Evolutionary conservation across 1,140 invertebrate genomes (phyloP), one percentile per base, ranked within the genome.

Genomic region (Sminthurides bifidus): DNA sequence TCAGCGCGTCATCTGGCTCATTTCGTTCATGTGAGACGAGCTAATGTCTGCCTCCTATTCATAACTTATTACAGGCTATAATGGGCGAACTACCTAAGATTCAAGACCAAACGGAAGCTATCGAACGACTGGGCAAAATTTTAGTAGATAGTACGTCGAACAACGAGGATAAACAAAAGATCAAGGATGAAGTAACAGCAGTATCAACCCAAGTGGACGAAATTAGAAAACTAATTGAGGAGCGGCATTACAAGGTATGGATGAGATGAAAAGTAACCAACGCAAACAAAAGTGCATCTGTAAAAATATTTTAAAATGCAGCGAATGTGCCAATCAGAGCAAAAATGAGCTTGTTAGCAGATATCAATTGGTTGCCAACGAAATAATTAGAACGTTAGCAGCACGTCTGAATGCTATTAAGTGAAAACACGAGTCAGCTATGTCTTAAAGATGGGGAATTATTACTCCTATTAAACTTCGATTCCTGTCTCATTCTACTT

Each of bases 61-160:
- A n/a, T n/a, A n/a, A n/a, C n/a, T n/a, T n/a, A n/a, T n/a, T 24
- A 8, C 46, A 62, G 56, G 38, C 27, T 8, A 41, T 58, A 19
- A 14, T 44, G 19, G 30, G 27, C 15, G 54, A 61, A 23, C 44
- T 65, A 5, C 63, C 63, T 17, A 73, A 72, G 33, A 79, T 87
- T 49, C 73, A 76, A 31, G 87, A 92, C 65, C 83, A 81, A 64
- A 74, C 91, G 54, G 87, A 89, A 52, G 77, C 80, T 64, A 71
- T 89, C 5, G 82, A 80, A 49, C 80, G 78, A 65, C 86, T 88
- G 67, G 87, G 84, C 1, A 78, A 80, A 49, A 73, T 79, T 2
- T 85, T 93, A 38, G 77, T 81, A 8, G 85, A 90, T 55, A 85
- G 85, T 59, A 84, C 80, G 41, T 77, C 76, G 52, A 84, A 88